Percentiles rank a stretch among this genome's conserved stretches.
Evolutionary conservation across 2,113 vertebrate species (phyloP).

Genomic region (Catharus minimus): DNA sequence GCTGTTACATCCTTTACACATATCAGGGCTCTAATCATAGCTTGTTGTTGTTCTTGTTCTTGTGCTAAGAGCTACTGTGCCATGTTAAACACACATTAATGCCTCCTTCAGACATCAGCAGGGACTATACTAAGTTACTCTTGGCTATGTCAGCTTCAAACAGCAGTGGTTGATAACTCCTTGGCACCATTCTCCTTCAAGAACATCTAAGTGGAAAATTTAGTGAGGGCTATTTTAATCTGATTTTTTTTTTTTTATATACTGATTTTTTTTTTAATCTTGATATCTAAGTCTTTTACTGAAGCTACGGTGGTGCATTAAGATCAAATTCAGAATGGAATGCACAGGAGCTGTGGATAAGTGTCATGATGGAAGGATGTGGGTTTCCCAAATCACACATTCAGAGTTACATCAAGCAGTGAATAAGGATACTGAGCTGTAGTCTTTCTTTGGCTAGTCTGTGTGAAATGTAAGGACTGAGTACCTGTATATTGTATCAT

Average conservation of each 20-base stretch:
- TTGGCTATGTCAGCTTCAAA: neutral
- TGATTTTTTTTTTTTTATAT: neutral
- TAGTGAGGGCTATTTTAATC: neutral
- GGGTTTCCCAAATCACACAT: neutral
- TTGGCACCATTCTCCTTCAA: neutral
- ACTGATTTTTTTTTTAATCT: neutral
- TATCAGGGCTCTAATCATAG: neutral
- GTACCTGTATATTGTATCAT: neutral
- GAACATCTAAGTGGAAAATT: neutral
- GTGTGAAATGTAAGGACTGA: neutral
- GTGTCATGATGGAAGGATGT: neutral
- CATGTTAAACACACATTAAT: neutral
- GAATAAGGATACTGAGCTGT: neutral
- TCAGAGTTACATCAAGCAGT: neutral
- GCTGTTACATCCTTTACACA: neutral
- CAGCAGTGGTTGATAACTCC: neutral
- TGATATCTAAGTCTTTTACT: neutral
- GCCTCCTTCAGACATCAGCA: neutral
- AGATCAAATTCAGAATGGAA: neutral
- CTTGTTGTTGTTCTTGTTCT: neutral
- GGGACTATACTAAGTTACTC: neutral
- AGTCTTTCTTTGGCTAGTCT: neutral
- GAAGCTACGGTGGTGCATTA: neutral
- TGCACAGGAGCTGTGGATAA: neutral
- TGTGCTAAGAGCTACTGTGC: neutral